Percentiles rank a stretch among this genome's conserved stretches.
Evolutionary conservation across 2,797 vertebrate genomes (phyloP).

Genomic region (Aeoliscus strigatus): DNA sequence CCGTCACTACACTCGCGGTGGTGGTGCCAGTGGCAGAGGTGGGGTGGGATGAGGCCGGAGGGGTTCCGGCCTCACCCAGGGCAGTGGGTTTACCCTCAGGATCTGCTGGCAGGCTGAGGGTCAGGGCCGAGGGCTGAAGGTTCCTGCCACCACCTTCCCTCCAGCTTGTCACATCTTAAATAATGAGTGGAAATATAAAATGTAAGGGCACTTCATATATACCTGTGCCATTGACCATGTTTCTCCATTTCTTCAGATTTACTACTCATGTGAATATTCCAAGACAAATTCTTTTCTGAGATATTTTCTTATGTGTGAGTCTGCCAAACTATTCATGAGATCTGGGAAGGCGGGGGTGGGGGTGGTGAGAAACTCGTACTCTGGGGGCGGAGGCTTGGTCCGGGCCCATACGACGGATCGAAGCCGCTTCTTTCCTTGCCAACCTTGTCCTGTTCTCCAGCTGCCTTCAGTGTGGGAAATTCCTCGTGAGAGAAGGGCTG

Average conservation of each 20-base stretch:
- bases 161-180: slow-evolving; percentile 96
- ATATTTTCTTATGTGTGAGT: too few relatives aligned
- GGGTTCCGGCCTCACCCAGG: slow-evolving; percentile 62
- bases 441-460: slow-evolving; percentile 99
- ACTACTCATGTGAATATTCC: too few relatives aligned
- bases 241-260: too few relatives aligned
- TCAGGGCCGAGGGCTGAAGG: slow-evolving; percentile 78
- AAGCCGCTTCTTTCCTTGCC: slow-evolving; percentile 99
- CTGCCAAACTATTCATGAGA: too few relatives aligned
- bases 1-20: slow-evolving; percentile 60
- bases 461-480: slow-evolving; percentile 99
- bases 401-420: slow-evolving; percentile 99
- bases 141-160: slow-evolving; percentile 99
- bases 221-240: too few relatives aligned
- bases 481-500: slow-evolving; percentile 99
- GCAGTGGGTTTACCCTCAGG: slow-evolving; percentile 72
- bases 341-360: too few relatives aligned
- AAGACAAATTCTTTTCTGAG: too few relatives aligned
- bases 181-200: background rate
- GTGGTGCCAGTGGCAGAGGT: slow-evolving; percentile 75
- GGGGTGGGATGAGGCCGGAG: slow-evolving; percentile 68
- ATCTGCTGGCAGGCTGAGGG: slow-evolving; percentile 67
- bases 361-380: slow-evolving; percentile 95
- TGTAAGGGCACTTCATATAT: too few relatives aligned
- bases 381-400: slow-evolving; percentile 98